phyloP scores from a whole-genome alignment of 1,140 invertebrate genomes.

The Melanaphis sacchari region DNA sequence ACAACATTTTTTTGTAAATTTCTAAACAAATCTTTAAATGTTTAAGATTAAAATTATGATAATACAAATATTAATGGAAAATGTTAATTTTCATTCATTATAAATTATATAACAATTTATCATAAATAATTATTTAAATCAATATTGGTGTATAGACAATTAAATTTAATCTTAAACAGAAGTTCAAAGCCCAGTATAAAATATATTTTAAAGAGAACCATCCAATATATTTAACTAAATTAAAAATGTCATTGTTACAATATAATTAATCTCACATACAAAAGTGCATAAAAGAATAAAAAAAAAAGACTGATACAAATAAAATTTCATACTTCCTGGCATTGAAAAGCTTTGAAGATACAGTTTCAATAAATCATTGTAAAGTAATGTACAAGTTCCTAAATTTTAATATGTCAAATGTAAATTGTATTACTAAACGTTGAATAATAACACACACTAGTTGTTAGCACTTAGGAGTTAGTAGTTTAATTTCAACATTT shows the following conservation, averaged over 20 bases:
- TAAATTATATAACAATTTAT: neutral
- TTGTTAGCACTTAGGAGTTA: neutral
- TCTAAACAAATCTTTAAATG: neutral
- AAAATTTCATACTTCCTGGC: slow-evolving; percentile 45
- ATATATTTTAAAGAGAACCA: neutral
- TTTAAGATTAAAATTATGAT: neutral
- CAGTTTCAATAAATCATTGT: slow-evolving; percentile 1
- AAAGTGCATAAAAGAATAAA: neutral
- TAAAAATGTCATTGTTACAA: neutral
- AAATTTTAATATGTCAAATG: neutral
- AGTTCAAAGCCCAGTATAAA: neutral
- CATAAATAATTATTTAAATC: neutral
- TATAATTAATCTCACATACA: neutral
- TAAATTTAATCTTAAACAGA: neutral
- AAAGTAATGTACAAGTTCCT: neutral
- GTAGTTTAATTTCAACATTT: neutral
- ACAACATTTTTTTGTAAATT: neutral
- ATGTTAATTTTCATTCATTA: neutral
- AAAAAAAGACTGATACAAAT: neutral
- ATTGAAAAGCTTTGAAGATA: slow-evolving; percentile 16
- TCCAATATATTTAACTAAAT: neutral
- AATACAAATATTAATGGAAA: neutral
- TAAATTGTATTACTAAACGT: neutral
- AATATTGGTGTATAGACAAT: neutral
- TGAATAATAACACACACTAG: neutral